Evolutionary conservation across 2,797 vertebrate species (phyloP), one percentile per base, ranked within the genome.

Genomic region (Cyclopterus lumpus): DNA sequence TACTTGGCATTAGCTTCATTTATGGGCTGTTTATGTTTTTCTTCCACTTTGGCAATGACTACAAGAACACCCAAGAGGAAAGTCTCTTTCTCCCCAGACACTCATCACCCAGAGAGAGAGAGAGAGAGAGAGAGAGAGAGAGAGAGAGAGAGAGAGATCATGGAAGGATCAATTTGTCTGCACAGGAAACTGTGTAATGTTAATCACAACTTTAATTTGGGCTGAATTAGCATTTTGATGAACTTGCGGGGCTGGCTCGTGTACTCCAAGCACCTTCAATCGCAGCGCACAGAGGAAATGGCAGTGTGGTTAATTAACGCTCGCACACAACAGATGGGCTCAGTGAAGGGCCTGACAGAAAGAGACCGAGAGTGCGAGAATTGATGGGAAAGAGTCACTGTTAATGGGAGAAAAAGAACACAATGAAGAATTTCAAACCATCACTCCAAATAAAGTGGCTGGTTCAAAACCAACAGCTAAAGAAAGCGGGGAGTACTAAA

Each of bases 161-260:
- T 94, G 93, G 94, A 95, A 93, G 95, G 96, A 96, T 97, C 95
- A 96, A 95, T 96, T 96, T 96, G 96, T 94, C 97, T 94, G 96
- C 96, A 95, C 95, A 87, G 95, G 96, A 97, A 97, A 97, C 96
- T 97, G 96, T 97, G 96, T 97, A 97, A 97, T 97, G 97, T 97
- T 97, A 97, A 97, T 97, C 97, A 97, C 96, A 97, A 98, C 96
- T 98, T 97, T 98, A 98, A 97, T 98, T 98, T 98, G 96, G 96
- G 95, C 94, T 93, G 94, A 96, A 98, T 97, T 98, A 96, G 96
- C 97, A 98, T 97, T 98, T 98, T 98, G 96, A 98, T 98, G 97
- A 98, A 97, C 96, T 97, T 96, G 96, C 92, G 92, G 94, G 86
- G 94, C 96, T 95, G 96, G 95, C 96, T 97, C 94, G 94, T 91